Evolutionary conservation across 1,140 invertebrate genomes (phyloP).

Genomic region (Drosophila tropicalis): DNA sequence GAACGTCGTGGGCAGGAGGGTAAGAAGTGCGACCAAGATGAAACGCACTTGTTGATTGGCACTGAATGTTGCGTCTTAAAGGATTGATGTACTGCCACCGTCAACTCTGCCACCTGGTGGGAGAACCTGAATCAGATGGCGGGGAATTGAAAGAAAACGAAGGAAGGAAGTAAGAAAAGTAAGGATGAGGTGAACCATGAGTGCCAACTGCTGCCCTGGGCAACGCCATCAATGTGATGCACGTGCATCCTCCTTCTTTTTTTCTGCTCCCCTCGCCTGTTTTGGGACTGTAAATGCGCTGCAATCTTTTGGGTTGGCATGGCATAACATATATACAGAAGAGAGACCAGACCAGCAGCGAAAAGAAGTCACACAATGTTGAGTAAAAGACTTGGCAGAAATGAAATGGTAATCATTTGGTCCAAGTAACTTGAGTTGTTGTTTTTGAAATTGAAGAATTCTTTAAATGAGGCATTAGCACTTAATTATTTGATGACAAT

Average conservation of each 20-base stretch:
- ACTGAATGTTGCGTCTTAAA: slow-evolving; percentile 80
- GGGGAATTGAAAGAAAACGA: background rate
- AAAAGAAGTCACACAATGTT: background rate
- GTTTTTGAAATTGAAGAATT: background rate
- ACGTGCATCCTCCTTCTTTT: slow-evolving; percentile 43
- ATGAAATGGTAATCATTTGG: slow-evolving; percentile 10
- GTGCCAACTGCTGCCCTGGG: slow-evolving; percentile 9
- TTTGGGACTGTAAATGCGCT: slow-evolving; percentile 48
- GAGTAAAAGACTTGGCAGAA: background rate
- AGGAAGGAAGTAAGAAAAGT: background rate
- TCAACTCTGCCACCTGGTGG: slow-evolving; percentile 33
- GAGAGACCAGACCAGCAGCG: no score
- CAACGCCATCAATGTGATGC: slow-evolving; percentile 57
- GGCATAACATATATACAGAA: background rate
- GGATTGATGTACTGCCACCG: slow-evolving; percentile 70
- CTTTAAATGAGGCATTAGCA: background rate
- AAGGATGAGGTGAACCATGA: slow-evolving; percentile 4
- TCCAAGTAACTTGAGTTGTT: background rate
- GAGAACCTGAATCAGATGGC: slow-evolving; percentile 1
- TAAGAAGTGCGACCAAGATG: slow-evolving; percentile 56
- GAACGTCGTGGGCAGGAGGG: slow-evolving; percentile 36
- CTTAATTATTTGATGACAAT: background rate
- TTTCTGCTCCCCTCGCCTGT: background rate
- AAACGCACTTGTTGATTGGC: slow-evolving; percentile 80
- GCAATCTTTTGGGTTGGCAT: slow-evolving; percentile 38